Percentiles rank a stretch among this genome's conserved stretches.
These are phyloP conservation scores for Drosophila koepferae DNA, from an alignment of 2,888 invertebrate species.

Conservation along the genomic window DNA sequence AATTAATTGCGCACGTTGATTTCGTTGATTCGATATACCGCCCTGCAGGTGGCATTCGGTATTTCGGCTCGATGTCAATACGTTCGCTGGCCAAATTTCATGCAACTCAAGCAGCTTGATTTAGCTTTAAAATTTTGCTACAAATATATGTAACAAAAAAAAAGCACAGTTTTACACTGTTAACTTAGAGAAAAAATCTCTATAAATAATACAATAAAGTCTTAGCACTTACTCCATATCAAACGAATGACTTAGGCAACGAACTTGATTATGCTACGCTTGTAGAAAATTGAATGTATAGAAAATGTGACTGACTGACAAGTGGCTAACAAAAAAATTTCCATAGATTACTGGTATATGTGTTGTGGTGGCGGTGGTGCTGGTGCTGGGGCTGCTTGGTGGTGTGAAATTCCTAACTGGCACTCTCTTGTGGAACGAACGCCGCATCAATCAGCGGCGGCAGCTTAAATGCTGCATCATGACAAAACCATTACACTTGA, in stretches of 20 bases:
- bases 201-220: neutral
- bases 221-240: neutral
- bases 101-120: conserved; percentile 11
- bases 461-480: conserved; percentile 83
- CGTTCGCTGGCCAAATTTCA: conserved; percentile 13
- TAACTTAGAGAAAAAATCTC: neutral
- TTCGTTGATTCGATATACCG: conserved; percentile 74
- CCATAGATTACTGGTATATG: conserved; percentile 51
- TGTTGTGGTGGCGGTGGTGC: conserved; percentile 17
- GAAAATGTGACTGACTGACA: conserved; percentile 36
- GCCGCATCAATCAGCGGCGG: conserved; percentile 74
- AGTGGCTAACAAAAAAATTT: conserved; percentile 59
- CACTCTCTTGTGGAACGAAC: conserved; percentile 64
- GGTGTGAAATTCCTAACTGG: conserved; percentile 78
- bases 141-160: neutral
- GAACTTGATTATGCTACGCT: conserved; percentile 46
- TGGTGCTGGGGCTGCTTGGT: conserved; percentile 36
- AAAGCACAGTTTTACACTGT: neutral
- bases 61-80: conserved; percentile 45
- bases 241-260: conserved; percentile 62
- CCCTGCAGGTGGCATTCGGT: conserved; percentile 75
- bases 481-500: conserved; percentile 83
- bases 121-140: neutral
- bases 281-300: conserved; percentile 28
- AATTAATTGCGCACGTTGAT: conserved; percentile 77